Conservation (phyloP, 2,888 invertebrate genomes). For the Callosobruchus maculatus region DNA sequence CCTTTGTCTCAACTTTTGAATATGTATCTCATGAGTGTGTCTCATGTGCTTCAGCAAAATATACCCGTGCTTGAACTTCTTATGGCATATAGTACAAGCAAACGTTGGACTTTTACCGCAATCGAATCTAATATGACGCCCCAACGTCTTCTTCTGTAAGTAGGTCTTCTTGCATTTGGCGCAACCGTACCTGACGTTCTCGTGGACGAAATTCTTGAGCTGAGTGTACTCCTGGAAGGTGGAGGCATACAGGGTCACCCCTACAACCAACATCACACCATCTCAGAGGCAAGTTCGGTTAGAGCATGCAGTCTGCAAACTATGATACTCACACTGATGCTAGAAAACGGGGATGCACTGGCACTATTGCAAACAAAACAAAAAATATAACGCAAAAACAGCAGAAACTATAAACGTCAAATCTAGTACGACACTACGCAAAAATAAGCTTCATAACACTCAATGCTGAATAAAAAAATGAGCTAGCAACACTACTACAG, state of each 20-base stretch:
- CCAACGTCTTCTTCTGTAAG: conserved; percentile 45
- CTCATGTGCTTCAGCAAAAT: conserved; percentile 43
- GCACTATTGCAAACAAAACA: conserved; percentile 12
- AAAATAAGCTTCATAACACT: neutral
- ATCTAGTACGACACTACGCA: conserved; percentile 1
- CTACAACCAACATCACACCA: conserved; percentile 23
- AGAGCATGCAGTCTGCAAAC: conserved; percentile 3
- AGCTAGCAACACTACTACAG: neutral
- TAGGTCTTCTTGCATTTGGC: conserved; percentile 42
- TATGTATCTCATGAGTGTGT: conserved; percentile 38
- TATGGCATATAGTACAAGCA: conserved; percentile 40
- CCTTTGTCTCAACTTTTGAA: conserved; percentile 33
- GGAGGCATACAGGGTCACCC: conserved; percentile 39
- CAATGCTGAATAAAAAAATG: neutral
- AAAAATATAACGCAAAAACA: conserved; percentile 9
- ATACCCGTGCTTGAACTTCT: conserved; percentile 43
- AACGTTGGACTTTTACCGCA: conserved; percentile 48
- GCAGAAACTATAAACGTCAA: conserved; percentile 6
- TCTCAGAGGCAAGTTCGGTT: conserved; percentile 2
- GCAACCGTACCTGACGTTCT: conserved; percentile 41
- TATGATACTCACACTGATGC: conserved; percentile 27
- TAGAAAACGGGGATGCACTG: conserved; percentile 9
- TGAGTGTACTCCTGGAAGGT: conserved; percentile 43
- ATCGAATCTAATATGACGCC: conserved; percentile 50
- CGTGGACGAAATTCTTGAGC: conserved; percentile 39